Conservation (phyloP, 2,797 vertebrate species). For the Anas bernieri region DNA sequence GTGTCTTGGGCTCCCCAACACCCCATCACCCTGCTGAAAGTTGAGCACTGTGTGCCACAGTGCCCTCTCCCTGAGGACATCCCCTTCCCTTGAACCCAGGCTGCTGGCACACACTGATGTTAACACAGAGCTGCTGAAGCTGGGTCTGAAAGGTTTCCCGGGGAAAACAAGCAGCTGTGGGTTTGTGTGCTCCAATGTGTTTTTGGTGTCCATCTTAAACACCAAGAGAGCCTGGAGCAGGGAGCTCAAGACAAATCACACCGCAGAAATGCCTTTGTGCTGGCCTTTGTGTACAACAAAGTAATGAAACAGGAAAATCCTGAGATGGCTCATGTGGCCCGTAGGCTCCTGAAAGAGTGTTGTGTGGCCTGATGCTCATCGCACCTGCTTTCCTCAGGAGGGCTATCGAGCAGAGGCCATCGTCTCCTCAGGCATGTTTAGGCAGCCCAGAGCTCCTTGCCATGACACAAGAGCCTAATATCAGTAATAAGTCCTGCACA, state of each 20-base stretch:
- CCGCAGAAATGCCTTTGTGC: neutral
- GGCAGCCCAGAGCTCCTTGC: neutral
- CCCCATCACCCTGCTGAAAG: fast-evolving
- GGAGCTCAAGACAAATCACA: neutral
- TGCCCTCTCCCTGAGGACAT: neutral
- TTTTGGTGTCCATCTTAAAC: neutral
- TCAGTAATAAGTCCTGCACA: neutral
- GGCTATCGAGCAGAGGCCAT: neutral
- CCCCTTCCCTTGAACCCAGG: neutral
- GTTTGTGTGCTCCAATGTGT: fast-evolving
- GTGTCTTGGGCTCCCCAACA: neutral
- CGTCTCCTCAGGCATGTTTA: neutral
- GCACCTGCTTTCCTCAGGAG: neutral
- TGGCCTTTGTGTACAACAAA: neutral
- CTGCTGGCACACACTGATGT: neutral
- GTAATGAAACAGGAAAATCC: neutral
- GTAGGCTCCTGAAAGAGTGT: neutral
- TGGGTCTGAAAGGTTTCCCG: neutral
- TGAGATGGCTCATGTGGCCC: neutral
- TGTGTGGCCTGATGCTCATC: neutral
- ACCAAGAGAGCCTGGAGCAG: neutral
- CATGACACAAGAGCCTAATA: neutral
- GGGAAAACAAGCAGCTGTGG: neutral
- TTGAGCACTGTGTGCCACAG: fast-evolving
- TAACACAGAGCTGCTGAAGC: neutral